Evolutionary conservation across 2,113 vertebrate species (phyloP).

Genomic region (Bufo gargarizans): DNA sequence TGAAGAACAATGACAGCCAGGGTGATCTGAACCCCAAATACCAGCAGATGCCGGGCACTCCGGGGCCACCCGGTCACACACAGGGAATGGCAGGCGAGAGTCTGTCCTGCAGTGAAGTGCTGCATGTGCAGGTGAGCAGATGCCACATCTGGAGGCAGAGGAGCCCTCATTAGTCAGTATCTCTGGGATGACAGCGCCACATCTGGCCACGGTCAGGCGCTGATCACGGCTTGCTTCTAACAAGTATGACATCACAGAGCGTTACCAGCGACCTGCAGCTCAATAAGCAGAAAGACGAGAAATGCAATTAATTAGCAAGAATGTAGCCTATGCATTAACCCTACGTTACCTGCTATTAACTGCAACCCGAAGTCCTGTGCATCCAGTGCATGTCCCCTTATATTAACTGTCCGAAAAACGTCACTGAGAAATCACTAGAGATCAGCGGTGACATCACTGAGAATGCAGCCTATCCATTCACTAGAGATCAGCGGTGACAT

Average conservation of each 20-base stretch:
- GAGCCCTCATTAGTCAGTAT: conserved; percentile 39
- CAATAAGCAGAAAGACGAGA: conserved; percentile 4
- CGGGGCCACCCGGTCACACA: neutral
- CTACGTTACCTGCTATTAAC: neutral
- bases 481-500: too few species aligned
- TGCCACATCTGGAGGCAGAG: conserved; percentile 39
- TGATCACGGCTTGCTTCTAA: conserved; percentile 1
- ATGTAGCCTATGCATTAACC: neutral
- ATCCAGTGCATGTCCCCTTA: neutral
- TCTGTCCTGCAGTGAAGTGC: conserved; percentile 16
- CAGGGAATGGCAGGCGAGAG: neutral
- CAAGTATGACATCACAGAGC: neutral
- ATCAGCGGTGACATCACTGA: too few species aligned
- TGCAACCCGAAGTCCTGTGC: neutral
- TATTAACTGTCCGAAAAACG: too few species aligned
- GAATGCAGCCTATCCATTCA: too few species aligned
- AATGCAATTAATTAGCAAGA: neutral
- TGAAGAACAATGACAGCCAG: neutral
- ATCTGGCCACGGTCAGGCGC: conserved; percentile 51
- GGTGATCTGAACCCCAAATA: neutral
- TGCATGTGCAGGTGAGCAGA: conserved; percentile 40
- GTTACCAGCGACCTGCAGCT: neutral
- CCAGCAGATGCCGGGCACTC: neutral
- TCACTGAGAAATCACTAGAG: too few species aligned
- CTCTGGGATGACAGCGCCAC: conserved; percentile 39